Evolutionary conservation across 2,113 vertebrate genomes (phyloP).

Genomic region (Sialia sialis): DNA sequence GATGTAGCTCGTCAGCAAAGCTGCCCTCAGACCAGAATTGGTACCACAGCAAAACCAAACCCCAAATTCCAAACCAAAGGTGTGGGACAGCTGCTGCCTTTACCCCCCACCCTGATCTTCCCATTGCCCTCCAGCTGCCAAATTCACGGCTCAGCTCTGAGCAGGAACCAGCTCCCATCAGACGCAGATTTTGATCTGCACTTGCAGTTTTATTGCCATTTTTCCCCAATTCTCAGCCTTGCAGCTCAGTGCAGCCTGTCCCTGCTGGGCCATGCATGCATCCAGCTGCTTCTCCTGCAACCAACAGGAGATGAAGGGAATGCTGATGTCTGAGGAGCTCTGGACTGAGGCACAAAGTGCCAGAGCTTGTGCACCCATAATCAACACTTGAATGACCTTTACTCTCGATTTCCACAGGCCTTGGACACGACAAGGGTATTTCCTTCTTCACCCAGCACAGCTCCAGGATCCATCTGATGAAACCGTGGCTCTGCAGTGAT

Average conservation of each 20-base stretch:
- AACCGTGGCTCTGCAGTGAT: accelerated
- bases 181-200: neutral
- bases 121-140: neutral
- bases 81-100: neutral
- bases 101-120: neutral
- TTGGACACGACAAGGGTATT: neutral
- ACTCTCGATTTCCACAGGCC: neutral
- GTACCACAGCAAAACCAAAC: neutral
- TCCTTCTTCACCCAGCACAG: neutral
- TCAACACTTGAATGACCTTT: neutral
- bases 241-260: neutral
- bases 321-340: accelerated
- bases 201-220: neutral
- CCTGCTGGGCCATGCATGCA: accelerated
- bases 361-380: neutral
- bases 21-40: neutral
- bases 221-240: neutral
- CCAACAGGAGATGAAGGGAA: neutral
- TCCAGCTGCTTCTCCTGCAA: neutral
- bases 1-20: neutral
- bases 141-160: neutral
- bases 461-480: neutral
- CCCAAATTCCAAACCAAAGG: neutral
- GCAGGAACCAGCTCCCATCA: neutral
- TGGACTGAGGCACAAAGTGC: neutral